Percentiles rank a stretch among this genome's conserved stretches.
These are phyloP conservation scores for Parapsyche elsis DNA, from an alignment of 1,140 invertebrate genomes.

Conservation along the genomic window DNA sequence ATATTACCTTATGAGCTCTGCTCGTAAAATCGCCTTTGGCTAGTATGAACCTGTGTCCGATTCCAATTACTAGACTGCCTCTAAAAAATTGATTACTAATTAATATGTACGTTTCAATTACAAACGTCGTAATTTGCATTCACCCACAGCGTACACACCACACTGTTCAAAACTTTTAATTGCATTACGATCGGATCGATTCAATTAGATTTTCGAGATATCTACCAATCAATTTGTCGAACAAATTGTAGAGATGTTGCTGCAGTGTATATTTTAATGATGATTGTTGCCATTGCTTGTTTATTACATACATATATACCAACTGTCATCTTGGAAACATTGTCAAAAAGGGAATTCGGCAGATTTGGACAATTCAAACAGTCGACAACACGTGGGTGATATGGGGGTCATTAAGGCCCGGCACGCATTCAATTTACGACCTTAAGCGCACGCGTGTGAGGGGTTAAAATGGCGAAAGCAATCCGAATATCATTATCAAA, in stretches of 20 bases:
- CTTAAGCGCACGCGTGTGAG: not conserved
- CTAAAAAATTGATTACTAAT: not conserved
- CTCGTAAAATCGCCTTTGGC: no score
- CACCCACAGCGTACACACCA: not conserved
- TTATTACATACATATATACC: no score
- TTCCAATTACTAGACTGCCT: no score
- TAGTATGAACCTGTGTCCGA: no score
- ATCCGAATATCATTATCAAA: not conserved
- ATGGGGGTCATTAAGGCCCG: no score
- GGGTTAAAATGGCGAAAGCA: conserved; percentile 5
- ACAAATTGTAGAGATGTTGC: not conserved
- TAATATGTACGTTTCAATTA: not conserved
- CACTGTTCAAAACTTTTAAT: not conserved
- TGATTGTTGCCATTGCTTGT: not conserved
- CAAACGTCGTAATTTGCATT: not conserved
- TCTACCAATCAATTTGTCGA: not conserved
- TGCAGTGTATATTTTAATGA: not conserved
- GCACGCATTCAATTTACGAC: no score
- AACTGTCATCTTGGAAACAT: no score
- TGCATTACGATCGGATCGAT: not conserved
- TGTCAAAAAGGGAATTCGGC: no score
- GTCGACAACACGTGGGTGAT: not conserved
- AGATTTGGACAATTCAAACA: no score
- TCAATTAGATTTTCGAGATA: not conserved
- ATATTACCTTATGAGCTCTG: no score